Conservation (phyloP, 1,140 invertebrate genomes). For the Drosophila kurseongensis region DNA sequence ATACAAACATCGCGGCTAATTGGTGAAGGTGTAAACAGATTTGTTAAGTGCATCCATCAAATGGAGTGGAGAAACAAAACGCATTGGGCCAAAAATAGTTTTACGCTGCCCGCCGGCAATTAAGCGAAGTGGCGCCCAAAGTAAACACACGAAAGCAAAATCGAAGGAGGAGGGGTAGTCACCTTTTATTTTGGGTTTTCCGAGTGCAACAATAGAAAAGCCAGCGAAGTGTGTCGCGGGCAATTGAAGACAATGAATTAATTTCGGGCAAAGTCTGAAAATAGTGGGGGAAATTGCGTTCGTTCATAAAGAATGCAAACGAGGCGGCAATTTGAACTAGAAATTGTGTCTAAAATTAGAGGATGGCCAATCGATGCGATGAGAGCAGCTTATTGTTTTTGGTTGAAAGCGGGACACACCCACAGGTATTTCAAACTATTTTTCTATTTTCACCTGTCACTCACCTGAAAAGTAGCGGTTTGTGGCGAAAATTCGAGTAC, state of each 20-base stretch:
- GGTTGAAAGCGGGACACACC: conserved; percentile 27
- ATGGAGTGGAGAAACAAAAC: conserved; percentile 70
- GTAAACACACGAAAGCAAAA: conserved; percentile 43
- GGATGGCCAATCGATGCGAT: conserved; percentile 57
- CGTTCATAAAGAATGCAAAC: conserved; percentile 51
- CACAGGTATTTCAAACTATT: conserved; percentile 10
- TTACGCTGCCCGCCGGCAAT: conserved; percentile 37
- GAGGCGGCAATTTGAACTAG: conserved; percentile 64
- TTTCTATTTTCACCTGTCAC: conserved; percentile 17
- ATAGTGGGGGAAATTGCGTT: conserved; percentile 31
- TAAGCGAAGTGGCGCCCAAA: conserved; percentile 66
- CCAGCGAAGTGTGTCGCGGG: conserved; percentile 75
- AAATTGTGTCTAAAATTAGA: conserved; percentile 67
- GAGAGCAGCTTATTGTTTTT: not conserved
- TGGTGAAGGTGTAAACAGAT: conserved; percentile 67
- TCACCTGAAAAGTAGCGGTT: conserved; percentile 60
- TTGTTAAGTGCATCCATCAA: conserved; percentile 67
- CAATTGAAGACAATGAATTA: conserved; percentile 67
- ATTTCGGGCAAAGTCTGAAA: conserved; percentile 40
- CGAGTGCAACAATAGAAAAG: conserved; percentile 47
- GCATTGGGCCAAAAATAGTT: conserved; percentile 63
- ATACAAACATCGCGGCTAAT: conserved; percentile 48
- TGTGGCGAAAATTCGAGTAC: conserved; percentile 66
- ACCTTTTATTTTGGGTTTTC: conserved; percentile 36
- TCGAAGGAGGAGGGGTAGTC: conserved; percentile 9